A percentile compares a stretch with the other conserved stretches of the same genome.
These are phyloP conservation scores for Apis dorsata DNA, from an alignment of 1,140 invertebrate species.

Conservation along the genomic window DNA sequence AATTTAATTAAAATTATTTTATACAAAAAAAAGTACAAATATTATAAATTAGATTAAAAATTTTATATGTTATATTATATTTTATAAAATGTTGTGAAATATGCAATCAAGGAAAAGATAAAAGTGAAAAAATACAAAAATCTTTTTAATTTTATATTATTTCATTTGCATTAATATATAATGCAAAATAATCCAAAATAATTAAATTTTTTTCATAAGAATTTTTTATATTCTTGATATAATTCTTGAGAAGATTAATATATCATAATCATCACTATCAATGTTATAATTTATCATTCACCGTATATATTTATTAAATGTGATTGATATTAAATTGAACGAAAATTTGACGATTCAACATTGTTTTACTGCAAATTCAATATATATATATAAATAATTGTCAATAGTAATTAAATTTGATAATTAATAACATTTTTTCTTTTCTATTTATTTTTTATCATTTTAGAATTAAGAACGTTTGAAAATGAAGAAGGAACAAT, in stretches of 20 bases:
- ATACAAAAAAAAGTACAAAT: background rate
- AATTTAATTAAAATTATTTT: background rate
- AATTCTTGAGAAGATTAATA: background rate
- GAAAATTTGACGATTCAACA: background rate
- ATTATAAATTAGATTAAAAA: background rate
- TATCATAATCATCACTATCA: background rate
- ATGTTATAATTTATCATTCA: background rate
- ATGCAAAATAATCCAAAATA: background rate
- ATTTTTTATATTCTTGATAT: background rate
- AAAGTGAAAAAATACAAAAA: background rate
- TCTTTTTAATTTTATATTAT: background rate
- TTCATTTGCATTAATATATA: background rate
- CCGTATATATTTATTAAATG: background rate
- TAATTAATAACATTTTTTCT: background rate
- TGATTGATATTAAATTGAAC: background rate
- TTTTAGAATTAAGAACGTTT: conserved; percentile 8
- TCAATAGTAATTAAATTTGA: background rate
- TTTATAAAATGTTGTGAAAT: background rate
- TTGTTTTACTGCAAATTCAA: background rate
- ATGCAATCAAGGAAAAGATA: background rate
- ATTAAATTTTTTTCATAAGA: background rate
- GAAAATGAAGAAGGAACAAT: conserved; percentile 17
- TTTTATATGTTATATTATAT: background rate
- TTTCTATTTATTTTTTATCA: background rate
- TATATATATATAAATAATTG: background rate